Evolutionary conservation across 2,797 vertebrate genomes (phyloP).

Genomic region (Spinus pinus): DNA sequence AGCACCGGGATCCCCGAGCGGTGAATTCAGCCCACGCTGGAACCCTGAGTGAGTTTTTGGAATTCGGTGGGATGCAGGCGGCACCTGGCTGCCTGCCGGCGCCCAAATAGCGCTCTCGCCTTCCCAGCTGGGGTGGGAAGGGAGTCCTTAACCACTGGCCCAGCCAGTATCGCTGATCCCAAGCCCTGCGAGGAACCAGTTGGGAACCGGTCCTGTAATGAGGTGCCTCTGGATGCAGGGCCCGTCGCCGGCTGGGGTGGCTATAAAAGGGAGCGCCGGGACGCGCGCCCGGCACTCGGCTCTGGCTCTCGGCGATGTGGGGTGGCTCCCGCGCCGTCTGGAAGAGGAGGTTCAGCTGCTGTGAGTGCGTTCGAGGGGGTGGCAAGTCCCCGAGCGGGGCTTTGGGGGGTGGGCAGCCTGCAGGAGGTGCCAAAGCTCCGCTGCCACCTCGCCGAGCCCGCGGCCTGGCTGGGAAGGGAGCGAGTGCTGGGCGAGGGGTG

Average conservation of each 20-base stretch:
- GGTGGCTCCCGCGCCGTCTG: constrained; percentile 16
- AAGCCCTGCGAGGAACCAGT: not conserved
- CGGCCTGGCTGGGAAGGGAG: not conserved
- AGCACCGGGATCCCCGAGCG: fast-evolving
- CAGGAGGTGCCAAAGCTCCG: not conserved
- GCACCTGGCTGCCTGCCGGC: not conserved
- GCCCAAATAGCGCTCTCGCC: not conserved
- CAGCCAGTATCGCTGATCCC: constrained; percentile 34
- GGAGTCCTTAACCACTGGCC: not conserved
- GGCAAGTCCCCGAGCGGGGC: fast-evolving
- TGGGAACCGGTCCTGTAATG: constrained; percentile 51
- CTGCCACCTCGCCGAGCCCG: fast-evolving
- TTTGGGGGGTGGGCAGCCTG: not conserved
- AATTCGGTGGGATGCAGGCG: not conserved
- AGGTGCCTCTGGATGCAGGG: constrained; percentile 25
- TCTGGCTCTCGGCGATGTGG: constrained; percentile 15
- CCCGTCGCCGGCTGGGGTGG: not conserved
- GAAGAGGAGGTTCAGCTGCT: constrained; percentile 49
- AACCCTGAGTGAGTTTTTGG: fast-evolving
- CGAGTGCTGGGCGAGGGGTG: fast-evolving
- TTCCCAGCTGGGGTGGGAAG: not conserved
- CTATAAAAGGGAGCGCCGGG: constrained; percentile 23
- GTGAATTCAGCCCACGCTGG: not conserved
- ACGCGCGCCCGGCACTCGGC: not conserved
- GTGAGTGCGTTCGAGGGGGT: not conserved